Conservation (phyloP, 1,140 invertebrate genomes). For the Drosophila lacertosa region DNA sequence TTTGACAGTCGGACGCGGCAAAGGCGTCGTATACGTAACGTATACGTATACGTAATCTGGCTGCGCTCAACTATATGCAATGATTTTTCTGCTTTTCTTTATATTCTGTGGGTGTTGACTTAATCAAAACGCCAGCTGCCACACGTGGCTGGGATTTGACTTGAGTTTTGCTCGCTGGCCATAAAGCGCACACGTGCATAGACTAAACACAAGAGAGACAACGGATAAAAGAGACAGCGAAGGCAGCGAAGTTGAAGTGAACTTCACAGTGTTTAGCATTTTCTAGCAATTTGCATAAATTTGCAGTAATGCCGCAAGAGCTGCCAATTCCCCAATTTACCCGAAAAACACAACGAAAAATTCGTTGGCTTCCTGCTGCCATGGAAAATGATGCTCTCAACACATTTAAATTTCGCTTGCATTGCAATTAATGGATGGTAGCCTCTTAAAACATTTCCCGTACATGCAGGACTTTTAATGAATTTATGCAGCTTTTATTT, state of each 20-base stretch:
- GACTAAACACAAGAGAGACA: conserved; percentile 18
- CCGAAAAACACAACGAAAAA: no score
- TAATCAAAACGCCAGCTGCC: conserved; percentile 59
- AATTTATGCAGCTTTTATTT: conserved; percentile 71
- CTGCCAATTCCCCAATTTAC: conserved; percentile 32
- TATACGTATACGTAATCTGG: conserved; percentile 34
- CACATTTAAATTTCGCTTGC: conserved; percentile 10
- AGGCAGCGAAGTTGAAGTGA: conserved; percentile 9
- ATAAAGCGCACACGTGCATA: conserved; percentile 64
- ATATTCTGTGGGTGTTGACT: conserved; percentile 22
- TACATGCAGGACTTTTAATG: conserved; percentile 54
- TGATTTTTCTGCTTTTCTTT: conserved; percentile 27
- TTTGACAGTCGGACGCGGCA: conserved; percentile 42
- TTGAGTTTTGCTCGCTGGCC: conserved; percentile 38
- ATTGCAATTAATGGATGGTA: conserved; percentile 57
- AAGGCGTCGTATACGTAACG: conserved; percentile 34
- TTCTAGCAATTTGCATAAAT: conserved; percentile 61
- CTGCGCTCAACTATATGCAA: conserved; percentile 46
- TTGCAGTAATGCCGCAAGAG: conserved; percentile 22
- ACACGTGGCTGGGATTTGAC: conserved; percentile 40
- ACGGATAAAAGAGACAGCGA: not conserved
- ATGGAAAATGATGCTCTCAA: conserved; percentile 11
- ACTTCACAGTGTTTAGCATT: conserved; percentile 45
- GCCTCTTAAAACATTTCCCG: conserved; percentile 12
- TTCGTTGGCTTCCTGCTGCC: conserved; percentile 6